A percentile compares a stretch with the other conserved stretches of the same genome.
Evolutionary conservation across 2,888 invertebrate species (phyloP).

Genomic region (Cenopis cana): DNA sequence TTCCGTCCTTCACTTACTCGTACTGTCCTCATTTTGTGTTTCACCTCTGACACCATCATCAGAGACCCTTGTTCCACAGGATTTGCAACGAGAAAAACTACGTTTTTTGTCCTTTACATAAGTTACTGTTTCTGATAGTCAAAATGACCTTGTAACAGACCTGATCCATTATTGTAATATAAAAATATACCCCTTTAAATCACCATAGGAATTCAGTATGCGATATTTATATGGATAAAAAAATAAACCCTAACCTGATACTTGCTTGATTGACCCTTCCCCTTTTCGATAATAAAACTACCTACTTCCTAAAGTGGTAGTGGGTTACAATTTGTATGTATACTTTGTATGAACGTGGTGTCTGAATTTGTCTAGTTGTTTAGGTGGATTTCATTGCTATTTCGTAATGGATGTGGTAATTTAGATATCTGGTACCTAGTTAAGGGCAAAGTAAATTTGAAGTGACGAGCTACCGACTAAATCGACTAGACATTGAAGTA

Average conservation of each 20-base stretch:
- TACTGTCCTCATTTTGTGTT: slow-evolving; percentile 40
- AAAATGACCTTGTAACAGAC: neutral
- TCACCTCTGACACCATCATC: slow-evolving; percentile 35
- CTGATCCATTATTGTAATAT: no score
- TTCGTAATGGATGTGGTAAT: no score
- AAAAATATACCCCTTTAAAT: no score
- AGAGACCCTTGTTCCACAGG: slow-evolving; percentile 34
- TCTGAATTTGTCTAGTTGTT: neutral
- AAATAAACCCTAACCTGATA: neutral
- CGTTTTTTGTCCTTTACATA: neutral
- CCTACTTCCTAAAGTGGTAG: neutral
- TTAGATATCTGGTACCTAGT: neutral
- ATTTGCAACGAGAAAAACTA: slow-evolving; percentile 23
- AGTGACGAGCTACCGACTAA: neutral
- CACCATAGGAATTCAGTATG: no score
- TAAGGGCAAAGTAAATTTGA: neutral
- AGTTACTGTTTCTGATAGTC: neutral
- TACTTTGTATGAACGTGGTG: slow-evolving; percentile 9
- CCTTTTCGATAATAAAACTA: neutral
- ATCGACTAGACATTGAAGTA: neutral
- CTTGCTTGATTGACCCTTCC: slow-evolving; percentile 1
- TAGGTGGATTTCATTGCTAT: no score
- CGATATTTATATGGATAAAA: neutral
- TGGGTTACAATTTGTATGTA: slow-evolving; percentile 15
- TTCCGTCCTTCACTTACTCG: slow-evolving; percentile 34